Percentiles rank a stretch among this genome's conserved stretches.
phyloP scores from a whole-genome alignment of 2,888 invertebrate genomes.

The Panorpa germanica region DNA sequence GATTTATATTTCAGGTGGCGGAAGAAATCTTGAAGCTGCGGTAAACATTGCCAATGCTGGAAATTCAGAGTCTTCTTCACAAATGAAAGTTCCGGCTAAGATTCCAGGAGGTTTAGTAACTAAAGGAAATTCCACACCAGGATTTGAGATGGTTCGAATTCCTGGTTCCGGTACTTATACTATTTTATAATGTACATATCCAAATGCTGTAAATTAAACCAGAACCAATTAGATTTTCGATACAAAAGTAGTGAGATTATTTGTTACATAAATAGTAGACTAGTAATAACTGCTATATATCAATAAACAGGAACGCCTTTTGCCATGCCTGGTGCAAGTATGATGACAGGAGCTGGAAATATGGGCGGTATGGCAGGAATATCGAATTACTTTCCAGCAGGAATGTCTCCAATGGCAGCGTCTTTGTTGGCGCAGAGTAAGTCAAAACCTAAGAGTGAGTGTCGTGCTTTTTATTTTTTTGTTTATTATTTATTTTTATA shows the following conservation, averaged over 20 bases:
- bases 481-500: constrained; percentile 9
- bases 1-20: constrained; percentile 42
- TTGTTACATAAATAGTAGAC: too few species aligned
- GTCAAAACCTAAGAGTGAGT: constrained; percentile 21
- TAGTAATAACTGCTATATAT: too few species aligned
- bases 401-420: constrained; percentile 35
- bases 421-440: constrained; percentile 75
- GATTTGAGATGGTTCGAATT: constrained; percentile 34
- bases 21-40: constrained; percentile 70
- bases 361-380: constrained; percentile 23
- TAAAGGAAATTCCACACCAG: constrained; percentile 24
- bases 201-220: too few species aligned
- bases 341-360: constrained; percentile 25
- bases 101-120: constrained; percentile 28
- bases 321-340: constrained; percentile 16
- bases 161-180: constrained; percentile 10
- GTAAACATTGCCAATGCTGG: constrained; percentile 33
- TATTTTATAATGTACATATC: constrained; percentile 3
- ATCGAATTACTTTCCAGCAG: constrained; percentile 22
- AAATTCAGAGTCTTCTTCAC: not conserved
- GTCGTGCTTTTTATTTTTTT: constrained; percentile 10
- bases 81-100: constrained; percentile 14
- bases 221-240: too few species aligned
- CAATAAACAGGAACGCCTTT: constrained; percentile 17
- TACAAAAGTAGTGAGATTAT: too few species aligned